Base-by-base conservation (phyloP, 2,888 invertebrate species). In the Plebejus melissa region DNA sequence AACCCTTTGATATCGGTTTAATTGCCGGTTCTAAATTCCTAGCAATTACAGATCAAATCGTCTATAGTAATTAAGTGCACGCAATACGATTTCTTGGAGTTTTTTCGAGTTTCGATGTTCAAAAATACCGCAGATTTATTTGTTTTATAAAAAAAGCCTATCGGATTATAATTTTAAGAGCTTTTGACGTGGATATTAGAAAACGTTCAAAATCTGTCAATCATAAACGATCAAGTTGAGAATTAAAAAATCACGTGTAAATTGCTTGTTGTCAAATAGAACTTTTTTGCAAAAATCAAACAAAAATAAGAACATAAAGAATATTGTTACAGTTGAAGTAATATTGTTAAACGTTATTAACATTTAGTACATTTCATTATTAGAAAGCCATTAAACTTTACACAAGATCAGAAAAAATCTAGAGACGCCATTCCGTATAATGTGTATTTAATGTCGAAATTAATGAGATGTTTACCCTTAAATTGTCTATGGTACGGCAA, bases 1-100 rank as follows among this genome's bases (percentile, higher is more conserved):
- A 86, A 82, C 79, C 79, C 80, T 80, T 65, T 77, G 69, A 82
- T 82, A 83, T 82, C 82, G 84, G 82, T 86, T 88, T 88, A 88
- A 86, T 85, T 83, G 79, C 79, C 80, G 78, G 81, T 79, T 85
- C 79, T 80, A 79, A 80, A 79, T 79, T 79, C 76, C 74, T 65
- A 78, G 77, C 81, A 79, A 81, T 82, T 79, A 80, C 77, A 76
- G 76, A 79, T 79, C 79, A 80, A 79, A 78, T 79, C 76, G 77
- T 76, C 71, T 77, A 74, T 60, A 71, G 46, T 46, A 71, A 71
- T 71, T 74, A 74, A 57, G 32, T 32, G 36, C 75, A 77, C 74
- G 75, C 74, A 74, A 41, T 46, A 71, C 50, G 60, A 58, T 60
- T 60, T 74, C 36, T 58, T 74, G 54, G 74, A 57, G 54, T 36